These are phyloP conservation scores for Listronotus bonariensis DNA, from an alignment of 1,140 invertebrate genomes.

Conservation along the genomic window DNA sequence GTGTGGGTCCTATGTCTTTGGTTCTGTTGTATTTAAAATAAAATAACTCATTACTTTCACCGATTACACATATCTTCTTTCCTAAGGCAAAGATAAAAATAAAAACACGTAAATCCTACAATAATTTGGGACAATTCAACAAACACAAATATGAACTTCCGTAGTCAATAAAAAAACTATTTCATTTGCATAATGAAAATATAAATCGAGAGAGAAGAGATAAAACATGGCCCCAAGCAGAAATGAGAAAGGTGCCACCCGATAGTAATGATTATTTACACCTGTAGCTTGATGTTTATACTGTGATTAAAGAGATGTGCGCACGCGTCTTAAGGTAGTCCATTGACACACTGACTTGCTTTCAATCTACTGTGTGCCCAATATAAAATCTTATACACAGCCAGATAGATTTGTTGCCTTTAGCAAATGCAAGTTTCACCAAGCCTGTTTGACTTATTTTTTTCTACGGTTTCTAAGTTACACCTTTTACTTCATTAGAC, in stretches of 20 bases:
- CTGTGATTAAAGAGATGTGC: slow-evolving; percentile 26
- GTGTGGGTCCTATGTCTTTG: no score
- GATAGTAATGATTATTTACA: slow-evolving; percentile 32
- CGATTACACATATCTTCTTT: no score
- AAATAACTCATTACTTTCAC: no score
- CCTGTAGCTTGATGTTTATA: slow-evolving; percentile 34
- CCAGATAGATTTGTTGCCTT: slow-evolving; percentile 35
- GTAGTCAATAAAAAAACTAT: no score
- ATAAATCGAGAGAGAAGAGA: slow-evolving; percentile 2
- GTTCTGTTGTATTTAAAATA: no score
- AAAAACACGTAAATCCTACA: no score
- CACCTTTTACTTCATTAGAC: neutral
- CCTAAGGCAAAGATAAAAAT: no score
- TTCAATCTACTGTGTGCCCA: slow-evolving; percentile 54
- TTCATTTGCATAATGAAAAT: no score
- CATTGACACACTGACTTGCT: slow-evolving; percentile 54
- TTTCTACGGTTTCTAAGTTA: slow-evolving; percentile 1
- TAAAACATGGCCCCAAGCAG: neutral
- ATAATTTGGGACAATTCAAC: no score
- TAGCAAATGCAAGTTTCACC: slow-evolving; percentile 34
- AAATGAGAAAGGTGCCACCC: slow-evolving; percentile 17
- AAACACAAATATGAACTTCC: no score
- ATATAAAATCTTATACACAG: slow-evolving; percentile 51
- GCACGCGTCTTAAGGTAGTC: slow-evolving; percentile 40
- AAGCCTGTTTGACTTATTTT: slow-evolving; percentile 7